These are phyloP conservation scores for Salarias fasciatus DNA, from an alignment of 2,797 vertebrate genomes.

Conservation along the genomic window DNA sequence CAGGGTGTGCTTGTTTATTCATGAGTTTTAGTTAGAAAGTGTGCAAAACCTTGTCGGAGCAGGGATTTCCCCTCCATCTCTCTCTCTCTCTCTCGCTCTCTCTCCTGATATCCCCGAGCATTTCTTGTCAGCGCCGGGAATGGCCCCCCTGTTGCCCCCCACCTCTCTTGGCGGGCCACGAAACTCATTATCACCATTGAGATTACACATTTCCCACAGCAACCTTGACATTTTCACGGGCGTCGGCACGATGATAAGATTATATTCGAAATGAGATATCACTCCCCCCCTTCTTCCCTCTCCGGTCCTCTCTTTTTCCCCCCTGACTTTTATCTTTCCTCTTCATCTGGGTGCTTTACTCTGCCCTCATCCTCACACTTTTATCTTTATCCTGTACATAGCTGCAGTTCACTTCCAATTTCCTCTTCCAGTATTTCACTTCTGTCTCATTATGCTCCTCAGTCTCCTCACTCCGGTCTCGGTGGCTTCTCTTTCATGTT, in stretches of 20 bases:
- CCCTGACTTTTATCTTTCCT: constrained; percentile 38
- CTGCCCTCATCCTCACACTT: constrained; percentile 9
- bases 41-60: background rate
- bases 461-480: background rate
- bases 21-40: background rate
- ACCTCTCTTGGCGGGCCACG: constrained; percentile 33
- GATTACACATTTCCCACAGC: constrained; percentile 57
- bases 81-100: constrained; percentile 3
- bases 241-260: constrained; percentile 47
- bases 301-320: background rate
- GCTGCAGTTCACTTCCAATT: constrained; percentile 32
- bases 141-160: constrained; percentile 4
- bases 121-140: too few species aligned
- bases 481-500: background rate
- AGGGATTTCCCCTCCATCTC: constrained; percentile 3
- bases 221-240: constrained; percentile 70
- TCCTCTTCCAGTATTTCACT: constrained; percentile 22
- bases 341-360: constrained; percentile 32
- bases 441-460: constrained; percentile 6
- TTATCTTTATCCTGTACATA: constrained; percentile 32
- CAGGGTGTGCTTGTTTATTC: background rate
- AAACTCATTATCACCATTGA: constrained; percentile 60
- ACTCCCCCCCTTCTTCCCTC: background rate
- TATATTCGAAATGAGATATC: constrained; percentile 47
- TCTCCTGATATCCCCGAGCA: too few species aligned